Evolutionary conservation across 2,113 vertebrate species (phyloP).

Genomic region (Pagrus major): DNA sequence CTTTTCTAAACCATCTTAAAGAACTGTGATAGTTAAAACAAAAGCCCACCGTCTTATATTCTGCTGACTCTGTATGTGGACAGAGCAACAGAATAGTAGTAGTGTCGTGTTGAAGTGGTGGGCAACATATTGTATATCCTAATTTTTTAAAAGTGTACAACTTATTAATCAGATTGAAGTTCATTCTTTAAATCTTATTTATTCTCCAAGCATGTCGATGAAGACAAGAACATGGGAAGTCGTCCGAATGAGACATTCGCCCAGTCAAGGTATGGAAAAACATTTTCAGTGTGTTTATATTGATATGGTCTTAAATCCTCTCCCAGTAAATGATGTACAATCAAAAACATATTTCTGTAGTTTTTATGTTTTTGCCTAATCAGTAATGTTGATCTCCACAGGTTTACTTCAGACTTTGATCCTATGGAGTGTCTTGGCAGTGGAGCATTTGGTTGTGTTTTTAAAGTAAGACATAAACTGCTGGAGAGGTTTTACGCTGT

Average conservation of each 20-base stretch:
- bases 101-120: background rate
- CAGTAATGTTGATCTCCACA: conserved; percentile 4
- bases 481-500: conserved; percentile 61
- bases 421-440: conserved; percentile 49
- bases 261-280: conserved; percentile 38
- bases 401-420: conserved; percentile 70
- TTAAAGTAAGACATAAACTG: conserved; percentile 59
- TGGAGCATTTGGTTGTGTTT: conserved; percentile 77
- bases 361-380: background rate
- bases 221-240: background rate
- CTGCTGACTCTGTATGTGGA: background rate
- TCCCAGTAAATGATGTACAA: background rate
- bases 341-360: background rate
- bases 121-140: background rate
- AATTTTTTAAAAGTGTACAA: no score
- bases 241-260: background rate
- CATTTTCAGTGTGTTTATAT: background rate
- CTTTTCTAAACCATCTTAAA: background rate
- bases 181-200: background rate
- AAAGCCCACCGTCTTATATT: background rate
- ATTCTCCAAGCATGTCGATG: conserved; percentile 22
- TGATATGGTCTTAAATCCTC: background rate
- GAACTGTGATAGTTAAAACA: background rate
- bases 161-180: background rate
- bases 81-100: background rate